phyloP scores from a whole-genome alignment of 2,888 invertebrate genomes.

The Phalangium opilio region DNA sequence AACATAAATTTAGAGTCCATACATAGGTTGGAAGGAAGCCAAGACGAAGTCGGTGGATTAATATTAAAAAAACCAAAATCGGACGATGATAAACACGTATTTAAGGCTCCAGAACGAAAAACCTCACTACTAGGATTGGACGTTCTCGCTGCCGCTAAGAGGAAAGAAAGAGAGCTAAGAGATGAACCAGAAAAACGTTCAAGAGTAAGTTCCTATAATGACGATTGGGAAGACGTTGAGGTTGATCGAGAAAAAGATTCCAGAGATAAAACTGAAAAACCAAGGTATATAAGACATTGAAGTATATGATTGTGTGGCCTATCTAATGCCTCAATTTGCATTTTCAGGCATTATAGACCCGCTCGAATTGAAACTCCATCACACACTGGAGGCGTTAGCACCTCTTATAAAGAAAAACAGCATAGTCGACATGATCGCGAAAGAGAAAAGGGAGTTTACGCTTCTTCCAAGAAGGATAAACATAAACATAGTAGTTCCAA shows the following conservation, averaged over 20 bases:
- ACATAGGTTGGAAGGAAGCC: constrained; percentile 55
- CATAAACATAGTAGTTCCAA: constrained; percentile 27
- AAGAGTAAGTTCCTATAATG: constrained; percentile 4
- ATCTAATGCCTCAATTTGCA: neutral
- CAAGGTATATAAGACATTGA: neutral
- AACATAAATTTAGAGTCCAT: constrained; percentile 25
- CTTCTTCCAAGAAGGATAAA: constrained; percentile 41
- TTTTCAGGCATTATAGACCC: constrained; percentile 48
- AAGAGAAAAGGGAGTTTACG: constrained; percentile 53
- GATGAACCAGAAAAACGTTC: constrained; percentile 25
- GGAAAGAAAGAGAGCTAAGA: constrained; percentile 6
- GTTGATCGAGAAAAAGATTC: constrained; percentile 7
- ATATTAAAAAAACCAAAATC: constrained; percentile 50
- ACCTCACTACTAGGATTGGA: constrained; percentile 66
- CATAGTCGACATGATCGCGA: constrained; percentile 41
- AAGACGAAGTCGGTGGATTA: constrained; percentile 47
- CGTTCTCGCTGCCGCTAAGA: constrained; percentile 44
- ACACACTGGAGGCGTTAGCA: constrained; percentile 78
- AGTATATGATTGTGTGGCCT: neutral
- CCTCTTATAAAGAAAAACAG: constrained; percentile 55
- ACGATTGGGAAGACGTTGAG: constrained; percentile 6
- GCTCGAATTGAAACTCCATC: constrained; percentile 80
- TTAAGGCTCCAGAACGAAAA: constrained; percentile 25
- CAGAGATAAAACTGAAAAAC: neutral
- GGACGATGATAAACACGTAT: constrained; percentile 23